phyloP scores from a whole-genome alignment of 2,797 vertebrate genomes.

The Philypnodon macrostomus region DNA sequence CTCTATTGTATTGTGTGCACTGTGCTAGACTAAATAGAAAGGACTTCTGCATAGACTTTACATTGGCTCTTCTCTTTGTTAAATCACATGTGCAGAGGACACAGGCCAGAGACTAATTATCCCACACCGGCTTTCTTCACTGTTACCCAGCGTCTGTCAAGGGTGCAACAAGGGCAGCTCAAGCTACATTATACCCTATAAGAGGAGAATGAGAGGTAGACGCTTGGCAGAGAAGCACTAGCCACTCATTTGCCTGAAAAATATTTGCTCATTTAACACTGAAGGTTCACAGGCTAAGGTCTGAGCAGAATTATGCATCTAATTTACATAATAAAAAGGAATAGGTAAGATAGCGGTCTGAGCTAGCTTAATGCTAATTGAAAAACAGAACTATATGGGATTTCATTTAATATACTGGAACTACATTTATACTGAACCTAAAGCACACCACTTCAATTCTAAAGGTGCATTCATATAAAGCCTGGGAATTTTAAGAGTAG shows the following conservation, averaged over 20 bases:
- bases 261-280: conserved; percentile 45
- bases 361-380: too few species aligned
- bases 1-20: conserved; percentile 26
- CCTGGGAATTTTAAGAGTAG: too few species aligned
- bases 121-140: conserved; percentile 33
- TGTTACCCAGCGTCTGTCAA: conserved; percentile 50
- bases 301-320: conserved; percentile 10
- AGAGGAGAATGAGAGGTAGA: conserved; percentile 45
- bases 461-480: too few species aligned
- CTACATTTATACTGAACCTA: too few species aligned
- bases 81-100: conserved; percentile 44
- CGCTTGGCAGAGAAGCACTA: conserved; percentile 45
- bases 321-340: conserved; percentile 8
- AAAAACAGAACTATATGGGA: too few species aligned
- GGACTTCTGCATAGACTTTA: conserved; percentile 32
- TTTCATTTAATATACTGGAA: too few species aligned
- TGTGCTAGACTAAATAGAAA: conserved; percentile 30
- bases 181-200: conserved; percentile 37
- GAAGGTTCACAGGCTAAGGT: conserved; percentile 25
- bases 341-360: neutral
- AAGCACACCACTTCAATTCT: too few species aligned
- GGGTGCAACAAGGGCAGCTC: conserved; percentile 60
- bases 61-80: conserved; percentile 47
- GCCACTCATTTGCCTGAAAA: conserved; percentile 53
- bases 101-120: conserved; percentile 56